Percentiles rank a stretch among this genome's conserved stretches.
These are phyloP conservation scores for Micrasema minimum DNA, from an alignment of 1,140 invertebrate genomes.

Conservation along the genomic window DNA sequence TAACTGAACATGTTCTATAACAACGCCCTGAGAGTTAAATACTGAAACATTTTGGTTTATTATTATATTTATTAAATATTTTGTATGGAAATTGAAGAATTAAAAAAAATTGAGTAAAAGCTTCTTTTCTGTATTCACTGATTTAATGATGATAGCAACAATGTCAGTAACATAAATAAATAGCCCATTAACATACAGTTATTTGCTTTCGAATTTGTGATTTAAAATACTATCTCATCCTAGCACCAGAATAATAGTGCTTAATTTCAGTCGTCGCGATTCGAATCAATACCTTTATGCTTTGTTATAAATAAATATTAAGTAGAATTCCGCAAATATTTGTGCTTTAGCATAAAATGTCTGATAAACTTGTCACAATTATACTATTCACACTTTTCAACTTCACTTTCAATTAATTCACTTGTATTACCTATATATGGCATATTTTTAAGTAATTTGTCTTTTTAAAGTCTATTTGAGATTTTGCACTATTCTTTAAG, in stretches of 20 bases:
- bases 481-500: conserved; percentile 38
- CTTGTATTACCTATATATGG: conserved; percentile 39
- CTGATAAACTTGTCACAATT: conserved; percentile 36
- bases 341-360: conserved; percentile 24
- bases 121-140: background rate
- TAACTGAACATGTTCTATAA: too few species aligned
- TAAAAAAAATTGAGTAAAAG: too few species aligned
- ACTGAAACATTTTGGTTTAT: too few species aligned
- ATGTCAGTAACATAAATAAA: conserved; percentile 23
- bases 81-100: too few species aligned
- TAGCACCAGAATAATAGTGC: conserved; percentile 33
- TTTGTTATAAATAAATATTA: conserved; percentile 34
- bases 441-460: conserved; percentile 29
- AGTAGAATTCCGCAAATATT: conserved; percentile 9
- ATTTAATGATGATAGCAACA: background rate
- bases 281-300: conserved; percentile 12
- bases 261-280: conserved; percentile 10
- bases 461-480: conserved; percentile 18
- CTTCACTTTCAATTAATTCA: conserved; percentile 15
- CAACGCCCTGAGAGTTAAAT: too few species aligned
- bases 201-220: conserved; percentile 32
- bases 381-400: conserved; percentile 7
- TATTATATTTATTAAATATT: too few species aligned
- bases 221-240: conserved; percentile 1
- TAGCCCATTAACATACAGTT: background rate